Evolutionary conservation across 2,888 invertebrate genomes (phyloP).

Genomic region (Lottia gigantea): DNA sequence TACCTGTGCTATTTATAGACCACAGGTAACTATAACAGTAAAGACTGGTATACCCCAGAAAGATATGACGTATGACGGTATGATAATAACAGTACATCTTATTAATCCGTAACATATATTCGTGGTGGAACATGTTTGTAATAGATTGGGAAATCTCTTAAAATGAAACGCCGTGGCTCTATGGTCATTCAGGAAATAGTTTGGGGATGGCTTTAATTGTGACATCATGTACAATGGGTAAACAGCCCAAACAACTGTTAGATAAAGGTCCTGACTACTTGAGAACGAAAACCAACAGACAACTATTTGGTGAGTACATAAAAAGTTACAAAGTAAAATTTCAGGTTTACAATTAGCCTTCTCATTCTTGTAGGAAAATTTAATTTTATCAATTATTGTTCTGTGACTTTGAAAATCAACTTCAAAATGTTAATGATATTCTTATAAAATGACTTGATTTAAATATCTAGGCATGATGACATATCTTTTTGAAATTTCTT

Average conservation of each 20-base stretch:
- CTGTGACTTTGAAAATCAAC: too few relatives aligned
- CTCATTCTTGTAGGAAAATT: too few relatives aligned
- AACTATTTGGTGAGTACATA: conserved; percentile 39
- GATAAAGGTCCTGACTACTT: conserved; percentile 45
- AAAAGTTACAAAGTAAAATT: background rate
- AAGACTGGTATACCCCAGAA: conserved; percentile 1
- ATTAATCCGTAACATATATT: too few relatives aligned
- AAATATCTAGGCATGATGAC: too few relatives aligned
- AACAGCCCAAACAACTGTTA: conserved; percentile 36
- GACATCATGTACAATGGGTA: conserved; percentile 42
- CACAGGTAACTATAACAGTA: background rate
- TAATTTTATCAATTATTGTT: too few relatives aligned
- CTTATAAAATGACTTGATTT: too few relatives aligned
- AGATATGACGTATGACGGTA: background rate
- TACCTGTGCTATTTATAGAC: conserved; percentile 5
- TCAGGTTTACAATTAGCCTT: too few relatives aligned
- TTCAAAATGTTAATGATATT: too few relatives aligned
- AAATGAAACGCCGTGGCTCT: background rate
- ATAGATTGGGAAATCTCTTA: background rate
- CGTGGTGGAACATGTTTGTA: too few relatives aligned
- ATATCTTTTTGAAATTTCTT: too few relatives aligned
- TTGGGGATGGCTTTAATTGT: conserved; percentile 37
- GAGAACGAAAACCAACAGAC: conserved; percentile 36
- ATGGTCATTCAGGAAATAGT: background rate
- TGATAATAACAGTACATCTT: too few relatives aligned